Evolutionary conservation across 2,888 invertebrate genomes (phyloP), one percentile per base, ranked within the genome.

Genomic region (Tuberolachnus salignus): DNA sequence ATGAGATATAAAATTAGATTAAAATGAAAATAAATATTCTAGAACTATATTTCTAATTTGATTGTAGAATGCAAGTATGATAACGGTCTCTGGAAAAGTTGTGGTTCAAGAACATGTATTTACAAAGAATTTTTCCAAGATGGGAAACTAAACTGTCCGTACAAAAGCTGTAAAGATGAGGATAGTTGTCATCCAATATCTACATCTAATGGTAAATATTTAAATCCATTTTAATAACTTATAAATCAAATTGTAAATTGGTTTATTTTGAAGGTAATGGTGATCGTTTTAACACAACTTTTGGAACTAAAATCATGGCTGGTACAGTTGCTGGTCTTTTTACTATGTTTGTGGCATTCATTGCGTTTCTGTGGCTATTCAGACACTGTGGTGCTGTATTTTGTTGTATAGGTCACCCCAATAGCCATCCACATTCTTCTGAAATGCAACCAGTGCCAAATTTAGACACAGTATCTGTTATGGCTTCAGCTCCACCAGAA

Each of bases 121-220:
- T 84, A 85, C 81, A 84, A 85, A 53, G 84, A 85, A 1, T 87
- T 85, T 81, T 85, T 87, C 80, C 85, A 87, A 55, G 88, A 88
- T 82, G 85, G 84, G 19, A 82, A 85, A 73, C 84, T 86, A 26
- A 88, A 88, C 82, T 88, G 88, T 82, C 86, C 86, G 1, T 85
- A 84, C 71, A 83, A 83, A 42, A 83, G 85, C 55, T 88, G 88
- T 82, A 82, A 83, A 0, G 88, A 88, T 82, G 88, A 88, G 82
- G 82, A 81, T 8, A 84, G 86, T 49, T 88, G 88, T 83, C 81
- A 82, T 3, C 23, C 63, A 44, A 21, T 14, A 81, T 4, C 49
- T 51, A 13, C 57, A 51, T 19, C 46, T 49, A 59, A 78, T 19
- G 51, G 51, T 78, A 78, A 80, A 19, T 46, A 46, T 21, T 46